Conservation (phyloP, 2,888 invertebrate genomes). For the Mystacides longicornis region DNA sequence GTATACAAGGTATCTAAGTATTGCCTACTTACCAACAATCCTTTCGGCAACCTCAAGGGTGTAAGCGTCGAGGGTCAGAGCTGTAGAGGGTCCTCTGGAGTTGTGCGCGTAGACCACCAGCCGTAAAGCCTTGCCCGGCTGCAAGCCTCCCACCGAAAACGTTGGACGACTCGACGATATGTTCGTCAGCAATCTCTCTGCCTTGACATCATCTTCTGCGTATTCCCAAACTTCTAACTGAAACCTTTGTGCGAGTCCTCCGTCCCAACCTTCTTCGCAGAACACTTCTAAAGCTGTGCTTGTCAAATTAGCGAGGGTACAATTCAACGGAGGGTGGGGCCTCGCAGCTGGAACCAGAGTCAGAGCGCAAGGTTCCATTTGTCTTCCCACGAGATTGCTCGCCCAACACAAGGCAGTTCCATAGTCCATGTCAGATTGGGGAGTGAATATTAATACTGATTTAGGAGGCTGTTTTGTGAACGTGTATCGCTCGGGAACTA, state of each 20-base stretch:
- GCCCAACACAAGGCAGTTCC: constrained; percentile 71
- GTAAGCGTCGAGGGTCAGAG: constrained; percentile 55
- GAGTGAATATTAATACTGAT: constrained; percentile 68
- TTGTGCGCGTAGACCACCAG: constrained; percentile 78
- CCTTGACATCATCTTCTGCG: constrained; percentile 49
- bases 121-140: constrained; percentile 69
- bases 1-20: neutral
- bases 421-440: constrained; percentile 67
- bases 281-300: constrained; percentile 67
- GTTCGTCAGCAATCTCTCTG: constrained; percentile 56
- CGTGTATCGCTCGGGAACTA: constrained; percentile 52
- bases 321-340: constrained; percentile 72
- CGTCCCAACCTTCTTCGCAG: constrained; percentile 67
- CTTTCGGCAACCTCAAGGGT: constrained; percentile 70
- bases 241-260: constrained; percentile 68
- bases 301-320: constrained; percentile 70
- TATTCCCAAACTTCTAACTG: constrained; percentile 64
- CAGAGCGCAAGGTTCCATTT: constrained; percentile 66
- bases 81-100: constrained; percentile 73
- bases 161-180: constrained; percentile 63
- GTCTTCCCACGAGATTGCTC: constrained; percentile 63
- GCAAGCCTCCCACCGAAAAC: constrained; percentile 70
- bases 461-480: constrained; percentile 44
- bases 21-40: constrained; percentile 54
- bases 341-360: constrained; percentile 69